These are phyloP conservation scores for Leptinotarsa rubiginosa DNA, from an alignment of 2,888 invertebrate genomes.

Conservation along the genomic window DNA sequence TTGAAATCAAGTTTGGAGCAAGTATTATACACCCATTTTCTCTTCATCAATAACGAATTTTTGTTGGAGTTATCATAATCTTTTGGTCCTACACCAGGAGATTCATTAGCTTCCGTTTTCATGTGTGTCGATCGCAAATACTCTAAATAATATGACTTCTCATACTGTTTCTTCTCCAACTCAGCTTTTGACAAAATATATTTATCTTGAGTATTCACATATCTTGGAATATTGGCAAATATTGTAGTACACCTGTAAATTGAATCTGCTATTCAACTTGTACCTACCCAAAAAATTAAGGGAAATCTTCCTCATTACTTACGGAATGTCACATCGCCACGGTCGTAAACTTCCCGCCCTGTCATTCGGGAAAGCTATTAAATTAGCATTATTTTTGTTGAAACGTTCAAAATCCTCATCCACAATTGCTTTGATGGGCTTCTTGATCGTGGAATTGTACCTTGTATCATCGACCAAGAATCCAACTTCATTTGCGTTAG, in stretches of 20 bases:
- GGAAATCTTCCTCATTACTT: constrained; percentile 23
- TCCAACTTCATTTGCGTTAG: constrained; percentile 60
- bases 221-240: constrained; percentile 57
- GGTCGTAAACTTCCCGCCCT: constrained; percentile 56
- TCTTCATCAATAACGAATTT: constrained; percentile 36
- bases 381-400: constrained; percentile 45
- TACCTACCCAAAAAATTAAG: background rate
- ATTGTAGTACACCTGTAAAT: constrained; percentile 58
- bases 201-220: constrained; percentile 46
- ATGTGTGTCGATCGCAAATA: constrained; percentile 40
- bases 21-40: background rate
- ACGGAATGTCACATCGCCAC: constrained; percentile 53
- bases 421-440: constrained; percentile 53
- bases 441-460: constrained; percentile 54
- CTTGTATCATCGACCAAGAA: constrained; percentile 57
- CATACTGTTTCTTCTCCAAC: constrained; percentile 42
- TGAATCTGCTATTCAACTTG: background rate
- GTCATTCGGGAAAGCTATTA: constrained; percentile 65
- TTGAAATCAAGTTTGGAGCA: constrained; percentile 4
- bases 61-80: constrained; percentile 42
- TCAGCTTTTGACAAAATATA: constrained; percentile 51
- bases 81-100: background rate
- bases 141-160: constrained; percentile 45
- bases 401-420: constrained; percentile 41
- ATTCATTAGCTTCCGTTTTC: background rate